phyloP scores from a whole-genome alignment of 2,888 invertebrate species.

The Drosophila anceps region DNA sequence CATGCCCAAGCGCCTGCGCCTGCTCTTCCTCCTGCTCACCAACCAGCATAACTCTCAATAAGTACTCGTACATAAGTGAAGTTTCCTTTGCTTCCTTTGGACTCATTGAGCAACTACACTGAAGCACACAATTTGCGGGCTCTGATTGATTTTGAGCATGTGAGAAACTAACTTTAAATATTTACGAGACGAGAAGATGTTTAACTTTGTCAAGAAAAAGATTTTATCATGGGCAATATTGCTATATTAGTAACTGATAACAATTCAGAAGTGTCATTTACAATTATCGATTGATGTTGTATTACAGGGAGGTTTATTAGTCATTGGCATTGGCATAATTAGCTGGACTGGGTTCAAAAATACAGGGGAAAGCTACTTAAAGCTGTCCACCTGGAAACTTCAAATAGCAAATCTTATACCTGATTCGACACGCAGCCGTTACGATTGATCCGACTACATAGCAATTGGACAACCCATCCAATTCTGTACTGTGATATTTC shows the following conservation, averaged over 20 bases:
- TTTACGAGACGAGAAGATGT: not conserved
- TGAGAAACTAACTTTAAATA: not conserved
- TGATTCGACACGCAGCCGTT: no score
- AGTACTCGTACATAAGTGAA: slow-evolving; percentile 19
- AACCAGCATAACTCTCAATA: slow-evolving; percentile 18
- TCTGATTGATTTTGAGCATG: slow-evolving; percentile 37
- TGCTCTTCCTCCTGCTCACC: not conserved
- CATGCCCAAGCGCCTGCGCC: not conserved
- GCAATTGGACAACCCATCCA: no score
- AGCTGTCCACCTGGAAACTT: no score
- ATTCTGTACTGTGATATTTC: no score
- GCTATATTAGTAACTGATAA: not conserved
- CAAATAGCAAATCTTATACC: no score
- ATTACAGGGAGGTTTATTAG: not conserved
- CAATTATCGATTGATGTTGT: not conserved
- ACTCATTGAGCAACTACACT: slow-evolving; percentile 64
- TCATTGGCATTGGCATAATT: not conserved
- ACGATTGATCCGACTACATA: no score
- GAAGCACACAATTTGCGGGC: slow-evolving; percentile 44
- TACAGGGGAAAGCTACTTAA: no score
- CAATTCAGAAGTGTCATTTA: not conserved
- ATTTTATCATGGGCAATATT: not conserved
- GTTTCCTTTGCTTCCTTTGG: slow-evolving; percentile 22
- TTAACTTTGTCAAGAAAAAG: no score
- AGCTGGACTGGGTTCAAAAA: no score